phyloP scores from a whole-genome alignment of 2,888 invertebrate genomes.

The Amitus sp. region DNA sequence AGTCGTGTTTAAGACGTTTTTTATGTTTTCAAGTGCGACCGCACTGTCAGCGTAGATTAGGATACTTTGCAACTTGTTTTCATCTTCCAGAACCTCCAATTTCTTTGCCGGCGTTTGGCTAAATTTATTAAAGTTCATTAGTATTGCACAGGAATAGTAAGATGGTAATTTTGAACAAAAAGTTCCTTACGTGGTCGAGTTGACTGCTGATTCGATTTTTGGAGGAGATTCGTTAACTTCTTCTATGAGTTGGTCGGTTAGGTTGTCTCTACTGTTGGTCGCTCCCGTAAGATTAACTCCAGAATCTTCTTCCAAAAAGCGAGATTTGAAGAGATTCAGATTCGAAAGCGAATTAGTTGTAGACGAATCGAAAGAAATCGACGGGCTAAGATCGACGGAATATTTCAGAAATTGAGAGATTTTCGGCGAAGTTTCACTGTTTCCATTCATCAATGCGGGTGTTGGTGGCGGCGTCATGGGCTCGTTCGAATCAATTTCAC shows the following conservation, averaged over 20 bases:
- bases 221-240: slow-evolving; percentile 16
- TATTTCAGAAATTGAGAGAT: slow-evolving; percentile 39
- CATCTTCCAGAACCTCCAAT: slow-evolving; percentile 28
- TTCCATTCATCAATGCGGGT: slow-evolving; percentile 45
- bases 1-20: slow-evolving; percentile 74
- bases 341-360: slow-evolving; percentile 36
- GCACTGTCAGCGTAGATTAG: slow-evolving; percentile 84
- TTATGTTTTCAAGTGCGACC: slow-evolving; percentile 79
- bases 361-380: slow-evolving; percentile 40
- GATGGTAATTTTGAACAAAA: slow-evolving; percentile 4
- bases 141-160: background rate
- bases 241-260: slow-evolving; percentile 13
- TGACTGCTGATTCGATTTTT: slow-evolving; percentile 4
- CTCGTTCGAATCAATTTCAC: slow-evolving; percentile 23
- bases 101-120: slow-evolving; percentile 14
- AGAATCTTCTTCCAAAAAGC: slow-evolving; percentile 41
- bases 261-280: slow-evolving; percentile 26
- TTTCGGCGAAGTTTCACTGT: slow-evolving; percentile 35
- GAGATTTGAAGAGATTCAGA: slow-evolving; percentile 39
- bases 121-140: background rate
- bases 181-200: slow-evolving; percentile 38
- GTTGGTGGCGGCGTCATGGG: slow-evolving; percentile 55
- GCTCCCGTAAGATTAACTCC: slow-evolving; percentile 30
- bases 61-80: slow-evolving; percentile 81
- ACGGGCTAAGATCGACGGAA: slow-evolving; percentile 39